Evolutionary conservation across 2,888 invertebrate genomes (phyloP).

Genomic region (Miltochrista miniata): DNA sequence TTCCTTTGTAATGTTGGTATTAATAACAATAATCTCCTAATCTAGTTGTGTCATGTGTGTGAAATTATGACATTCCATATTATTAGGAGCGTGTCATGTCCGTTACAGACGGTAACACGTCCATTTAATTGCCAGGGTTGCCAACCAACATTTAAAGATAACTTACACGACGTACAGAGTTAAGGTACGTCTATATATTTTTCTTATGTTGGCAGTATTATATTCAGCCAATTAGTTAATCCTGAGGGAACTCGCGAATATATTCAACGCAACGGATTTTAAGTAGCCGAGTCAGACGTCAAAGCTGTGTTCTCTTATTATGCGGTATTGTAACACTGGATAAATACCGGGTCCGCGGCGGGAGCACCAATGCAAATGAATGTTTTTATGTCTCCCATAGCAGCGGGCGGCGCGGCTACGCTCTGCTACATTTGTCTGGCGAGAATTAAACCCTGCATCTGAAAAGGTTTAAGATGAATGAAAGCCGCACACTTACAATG

Average conservation of each 20-base stretch:
- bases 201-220: slow-evolving; percentile 14
- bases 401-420: slow-evolving; percentile 39
- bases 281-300: slow-evolving; percentile 59
- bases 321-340: slow-evolving; percentile 68
- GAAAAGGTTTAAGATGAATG: slow-evolving; percentile 80
- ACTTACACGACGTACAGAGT: slow-evolving; percentile 44
- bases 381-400: slow-evolving; percentile 65
- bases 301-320: slow-evolving; percentile 71
- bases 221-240: slow-evolving; percentile 59
- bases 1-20: slow-evolving; percentile 2
- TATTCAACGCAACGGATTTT: slow-evolving; percentile 64
- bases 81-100: slow-evolving; percentile 32
- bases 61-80: slow-evolving; percentile 17
- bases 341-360: slow-evolving; percentile 65
- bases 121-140: slow-evolving; percentile 36
- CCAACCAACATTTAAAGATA: slow-evolving; percentile 25
- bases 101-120: slow-evolving; percentile 34
- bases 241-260: slow-evolving; percentile 49
- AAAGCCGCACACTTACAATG: slow-evolving; percentile 67
- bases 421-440: slow-evolving; percentile 61
- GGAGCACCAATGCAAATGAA: slow-evolving; percentile 75
- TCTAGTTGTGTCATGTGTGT: slow-evolving; percentile 11
- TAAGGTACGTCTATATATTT: slow-evolving; percentile 18
- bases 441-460: slow-evolving; percentile 72
- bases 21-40: slow-evolving; percentile 10